Base-by-base conservation (phyloP, 1,140 invertebrate species). In the Lepidurus packardi region DNA sequence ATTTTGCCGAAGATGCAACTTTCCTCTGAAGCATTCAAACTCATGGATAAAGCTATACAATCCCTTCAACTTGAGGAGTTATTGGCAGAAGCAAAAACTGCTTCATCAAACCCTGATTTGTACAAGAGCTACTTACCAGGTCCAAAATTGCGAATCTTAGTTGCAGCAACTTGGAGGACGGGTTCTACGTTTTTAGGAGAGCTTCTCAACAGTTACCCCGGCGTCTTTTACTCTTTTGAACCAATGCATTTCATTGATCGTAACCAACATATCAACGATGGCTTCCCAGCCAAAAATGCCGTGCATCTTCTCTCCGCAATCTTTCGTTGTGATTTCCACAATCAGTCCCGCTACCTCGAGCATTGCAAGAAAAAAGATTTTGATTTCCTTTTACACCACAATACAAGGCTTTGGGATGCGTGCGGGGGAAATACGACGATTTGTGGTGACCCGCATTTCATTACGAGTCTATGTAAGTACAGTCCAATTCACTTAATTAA, bases 141-240 rank as follows among this genome's bases (percentile, higher is more conserved):
- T 16, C 53, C 53, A n/a, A 65, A 65, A 21, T 65, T 65, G 21
- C 53, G 53, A 13, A 65, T 83, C 45, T 75, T 83, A 16, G 80
- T 85, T 10, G 73, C 84, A 7, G 81, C 83, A 24, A 85, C 84
- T 25, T 85, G 85, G 81, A 73, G 85, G 45, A 80, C 84, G 25
- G 86, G 86, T 1, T 86, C 86, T 7, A 84, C 86, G 7, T 87
- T 86, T 80, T 78, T 86, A 13, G 85, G 85, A 11, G 85, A 86
- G 47, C 77, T 85, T 13, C 75, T 86, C 42, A 82, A 83, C 44
- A 82, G 82, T 76, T 83, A 83, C 77, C 84, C 85, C 24, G 84
- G 82, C 45, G 85, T 83, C 0, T 86, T 84, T 79, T 85, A 86
- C 77, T 85, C 85, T 77, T 86, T 84, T 79, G 85, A 86, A 78